Percentiles rank a stretch among this genome's conserved stretches.
These are phyloP conservation scores for Oenanthe oenanthe DNA, from an alignment of 2,113 vertebrate genomes.

Conservation along the genomic window DNA sequence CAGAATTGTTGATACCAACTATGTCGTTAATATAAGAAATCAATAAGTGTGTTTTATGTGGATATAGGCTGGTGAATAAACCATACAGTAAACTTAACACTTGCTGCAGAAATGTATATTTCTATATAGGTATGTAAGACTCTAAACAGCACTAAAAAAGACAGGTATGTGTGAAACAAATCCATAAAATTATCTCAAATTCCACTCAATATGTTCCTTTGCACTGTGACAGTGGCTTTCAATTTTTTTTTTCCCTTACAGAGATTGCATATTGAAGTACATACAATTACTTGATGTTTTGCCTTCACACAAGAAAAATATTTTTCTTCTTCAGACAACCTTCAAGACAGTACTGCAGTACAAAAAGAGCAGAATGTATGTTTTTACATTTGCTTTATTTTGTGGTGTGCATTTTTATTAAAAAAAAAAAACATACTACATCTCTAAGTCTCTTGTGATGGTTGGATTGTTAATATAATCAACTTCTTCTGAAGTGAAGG, in stretches of 20 bases:
- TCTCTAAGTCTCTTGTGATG: not conserved
- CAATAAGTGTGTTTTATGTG: not conserved
- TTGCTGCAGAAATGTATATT: not conserved
- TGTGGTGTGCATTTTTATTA: not conserved
- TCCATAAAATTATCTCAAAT: not conserved
- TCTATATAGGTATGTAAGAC: not conserved
- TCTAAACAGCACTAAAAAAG: not conserved
- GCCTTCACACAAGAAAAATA: not conserved
- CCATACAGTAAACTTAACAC: not conserved
- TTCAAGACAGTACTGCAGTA: not conserved
- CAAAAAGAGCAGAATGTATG: not conserved
- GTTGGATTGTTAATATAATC: slow-evolving; percentile 41
- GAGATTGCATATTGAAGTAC: not conserved
- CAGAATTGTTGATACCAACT: not conserved
- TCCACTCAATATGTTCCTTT: not conserved
- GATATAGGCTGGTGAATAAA: not conserved
- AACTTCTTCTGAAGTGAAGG: not conserved
- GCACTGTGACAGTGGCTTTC: not conserved
- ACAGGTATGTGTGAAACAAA: not conserved
- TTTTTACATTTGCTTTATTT: not conserved
- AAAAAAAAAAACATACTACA: not conserved
- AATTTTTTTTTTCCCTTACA: not conserved
- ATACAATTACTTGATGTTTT: not conserved
- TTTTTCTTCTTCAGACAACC: not conserved
- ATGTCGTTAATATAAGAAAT: not conserved